A percentile compares a stretch with the other conserved stretches of the same genome.
Conservation (phyloP, 2,888 invertebrate genomes). For the Steinernema carpocapsae region DNA sequence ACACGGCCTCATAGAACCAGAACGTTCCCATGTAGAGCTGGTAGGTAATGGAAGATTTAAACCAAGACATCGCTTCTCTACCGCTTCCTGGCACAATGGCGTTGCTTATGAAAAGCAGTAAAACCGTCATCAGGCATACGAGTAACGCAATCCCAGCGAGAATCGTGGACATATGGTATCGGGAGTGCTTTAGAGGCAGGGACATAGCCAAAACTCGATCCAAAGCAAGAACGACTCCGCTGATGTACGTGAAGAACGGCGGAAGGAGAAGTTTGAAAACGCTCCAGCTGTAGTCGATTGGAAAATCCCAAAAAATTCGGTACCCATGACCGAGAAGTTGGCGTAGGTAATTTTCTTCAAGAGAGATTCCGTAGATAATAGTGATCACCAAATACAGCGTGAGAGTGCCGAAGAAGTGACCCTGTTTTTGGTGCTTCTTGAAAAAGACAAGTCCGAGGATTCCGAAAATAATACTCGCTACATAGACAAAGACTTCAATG, state of each 20-base stretch:
- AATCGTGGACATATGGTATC: background rate
- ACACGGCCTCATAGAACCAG: background rate
- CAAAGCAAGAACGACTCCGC: background rate
- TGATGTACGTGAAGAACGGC: constrained; percentile 3
- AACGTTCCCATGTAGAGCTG: background rate
- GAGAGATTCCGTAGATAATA: background rate
- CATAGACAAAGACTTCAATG: background rate
- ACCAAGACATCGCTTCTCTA: background rate
- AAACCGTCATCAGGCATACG: background rate
- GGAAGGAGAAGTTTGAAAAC: background rate
- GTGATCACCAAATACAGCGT: background rate
- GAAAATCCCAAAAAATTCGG: too few species aligned
- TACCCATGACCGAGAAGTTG: background rate
- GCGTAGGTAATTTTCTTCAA: background rate
- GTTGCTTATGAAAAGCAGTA: background rate
- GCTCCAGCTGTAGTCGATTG: constrained; percentile 12
- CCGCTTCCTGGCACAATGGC: background rate
- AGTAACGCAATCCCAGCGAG: background rate
- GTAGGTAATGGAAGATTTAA: background rate
- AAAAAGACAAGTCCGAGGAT: constrained; percentile 10
- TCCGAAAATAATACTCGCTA: background rate
- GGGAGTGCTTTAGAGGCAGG: background rate
- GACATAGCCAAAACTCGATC: background rate
- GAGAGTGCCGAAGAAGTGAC: background rate
- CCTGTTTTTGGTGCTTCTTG: background rate